Evolutionary conservation across 2,113 vertebrate species (phyloP).

Genomic region (Nibea albiflora): DNA sequence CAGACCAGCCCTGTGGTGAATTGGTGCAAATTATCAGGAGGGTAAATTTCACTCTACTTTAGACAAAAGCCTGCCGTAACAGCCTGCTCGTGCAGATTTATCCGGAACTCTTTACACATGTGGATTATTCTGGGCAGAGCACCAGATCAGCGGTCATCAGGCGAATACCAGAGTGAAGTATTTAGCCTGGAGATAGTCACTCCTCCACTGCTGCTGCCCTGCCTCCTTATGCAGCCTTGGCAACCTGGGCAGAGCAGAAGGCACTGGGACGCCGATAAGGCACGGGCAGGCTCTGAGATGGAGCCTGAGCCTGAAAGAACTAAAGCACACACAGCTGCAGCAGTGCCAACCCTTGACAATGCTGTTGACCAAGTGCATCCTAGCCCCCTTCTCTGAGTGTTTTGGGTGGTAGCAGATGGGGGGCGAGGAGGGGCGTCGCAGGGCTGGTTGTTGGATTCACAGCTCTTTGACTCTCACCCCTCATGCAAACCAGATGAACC

Average conservation of each 20-base stretch:
- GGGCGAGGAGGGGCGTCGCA: constrained; percentile 5
- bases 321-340: constrained; percentile 49
- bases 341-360: constrained; percentile 66
- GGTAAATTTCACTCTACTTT: constrained; percentile 9
- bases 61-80: constrained; percentile 35
- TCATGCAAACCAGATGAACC: constrained; percentile 71
- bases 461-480: constrained; percentile 63
- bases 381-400: constrained; percentile 27
- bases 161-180: constrained; percentile 45
- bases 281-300: constrained; percentile 50
- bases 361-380: constrained; percentile 71
- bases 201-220: constrained; percentile 20
- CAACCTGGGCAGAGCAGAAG: constrained; percentile 55
- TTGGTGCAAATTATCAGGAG: constrained; percentile 19
- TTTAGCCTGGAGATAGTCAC: constrained; percentile 47
- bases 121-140: constrained; percentile 33
- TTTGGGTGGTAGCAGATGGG: constrained; percentile 20
- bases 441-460: constrained; percentile 42
- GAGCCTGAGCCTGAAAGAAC: constrained; percentile 45
- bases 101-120: constrained; percentile 10
- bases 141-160: constrained; percentile 49
- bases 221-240: constrained; percentile 54
- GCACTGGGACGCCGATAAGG: constrained; percentile 72
- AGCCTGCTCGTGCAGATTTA: constrained; percentile 23
- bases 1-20: constrained; percentile 11